A percentile compares a stretch with the other conserved stretches of the same genome.
These are phyloP conservation scores for Nerophis ophidion DNA, from an alignment of 2,113 vertebrate genomes.

Conservation along the genomic window DNA sequence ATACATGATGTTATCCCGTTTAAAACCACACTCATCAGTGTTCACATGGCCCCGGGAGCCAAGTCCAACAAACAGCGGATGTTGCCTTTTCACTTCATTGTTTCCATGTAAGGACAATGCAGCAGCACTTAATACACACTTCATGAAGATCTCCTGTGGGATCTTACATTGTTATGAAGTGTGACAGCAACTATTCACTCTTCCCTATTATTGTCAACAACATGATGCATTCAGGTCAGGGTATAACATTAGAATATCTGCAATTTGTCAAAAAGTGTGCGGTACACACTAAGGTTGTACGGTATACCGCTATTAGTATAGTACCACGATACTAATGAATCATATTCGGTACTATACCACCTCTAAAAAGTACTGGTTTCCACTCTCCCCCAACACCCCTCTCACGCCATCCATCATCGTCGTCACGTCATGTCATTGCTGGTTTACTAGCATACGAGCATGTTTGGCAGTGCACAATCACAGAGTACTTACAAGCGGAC, in stretches of 20 bases:
- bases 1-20: conserved; percentile 36
- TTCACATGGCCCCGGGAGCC: conserved; percentile 43
- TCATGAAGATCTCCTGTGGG: conserved; percentile 4
- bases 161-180: not conserved
- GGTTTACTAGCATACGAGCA: too few relatives aligned
- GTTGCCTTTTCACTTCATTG: conserved; percentile 27
- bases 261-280: conserved; percentile 13
- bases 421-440: too few relatives aligned
- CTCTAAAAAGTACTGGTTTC: too few relatives aligned
- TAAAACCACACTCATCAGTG: conserved; percentile 45
- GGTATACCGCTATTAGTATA: too few relatives aligned
- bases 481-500: too few relatives aligned
- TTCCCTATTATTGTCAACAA: not conserved
- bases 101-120: conserved; percentile 15
- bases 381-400: too few relatives aligned
- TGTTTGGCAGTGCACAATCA: too few relatives aligned
- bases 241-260: conserved; percentile 10
- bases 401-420: too few relatives aligned
- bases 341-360: too few relatives aligned
- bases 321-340: too few relatives aligned
- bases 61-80: conserved; percentile 66
- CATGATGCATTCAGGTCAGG: not conserved
- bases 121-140: not conserved
- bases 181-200: not conserved
- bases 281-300: not conserved